Base-by-base conservation (phyloP, 1,140 invertebrate genomes). In the Nephila pilipes region DNA sequence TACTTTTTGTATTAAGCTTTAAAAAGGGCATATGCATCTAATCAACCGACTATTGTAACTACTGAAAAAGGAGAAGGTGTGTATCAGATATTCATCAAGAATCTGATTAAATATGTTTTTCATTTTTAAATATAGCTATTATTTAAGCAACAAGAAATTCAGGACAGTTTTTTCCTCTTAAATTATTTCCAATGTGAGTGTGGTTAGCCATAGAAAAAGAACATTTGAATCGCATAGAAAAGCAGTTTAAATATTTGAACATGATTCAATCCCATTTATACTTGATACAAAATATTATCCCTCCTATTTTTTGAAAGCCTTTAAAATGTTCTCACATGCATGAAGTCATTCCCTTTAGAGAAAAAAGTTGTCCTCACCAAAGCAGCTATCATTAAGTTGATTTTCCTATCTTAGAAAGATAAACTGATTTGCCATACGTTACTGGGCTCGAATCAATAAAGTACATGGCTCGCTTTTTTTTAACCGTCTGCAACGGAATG, bases 391-490 rank as follows among this genome's bases (percentile, higher is more conserved):
- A 75, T 75, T 75, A 36, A 75, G 29, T 69, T 69, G 29, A 69
- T 69, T 69, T 16, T 14, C 65, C 25, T 25, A 32, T 32, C 14
- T 75, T 32, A 75, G 32, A 32, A 36, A 75, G 69, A 75, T 75
- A 29, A 75, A 75, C 32, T 75, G 29, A 75, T 75, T 75, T 75
- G 16, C 69, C n/a, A 75, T 16, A 75, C 29, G 69, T 75, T 75
- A 65, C n/a, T 20, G n/a, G 63, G 63, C 63, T 65, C n/a, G 63
- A 65, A 65, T 65, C 63, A 65, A 65, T 18, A 32, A 75, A 75
- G 58, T 60, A 5, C 16, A 22, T 22, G 22, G 20, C 22, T 36
- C 69, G 18, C 3, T 32, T 75, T 75, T 75, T 75, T 75, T 60
- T 22, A 60, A 60, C 58, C 20, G 18, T 60, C 58, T 60, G 18